Conservation (phyloP, 2,113 vertebrate species). For the Willisornis vidua region DNA sequence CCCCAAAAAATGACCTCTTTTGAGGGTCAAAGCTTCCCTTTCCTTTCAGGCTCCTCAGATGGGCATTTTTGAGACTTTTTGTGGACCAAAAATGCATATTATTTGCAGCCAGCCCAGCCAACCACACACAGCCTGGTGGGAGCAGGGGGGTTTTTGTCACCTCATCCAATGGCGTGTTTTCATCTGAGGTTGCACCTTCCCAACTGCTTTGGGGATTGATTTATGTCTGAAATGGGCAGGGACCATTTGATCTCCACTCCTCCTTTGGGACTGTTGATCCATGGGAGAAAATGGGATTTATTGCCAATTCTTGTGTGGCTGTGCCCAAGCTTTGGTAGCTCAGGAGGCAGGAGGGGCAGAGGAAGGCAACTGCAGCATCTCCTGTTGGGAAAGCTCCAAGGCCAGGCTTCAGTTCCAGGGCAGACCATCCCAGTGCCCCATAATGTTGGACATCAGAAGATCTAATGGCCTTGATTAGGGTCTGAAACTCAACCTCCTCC, state of each 20-base stretch:
- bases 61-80: background rate
- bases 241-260: background rate
- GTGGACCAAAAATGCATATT: background rate
- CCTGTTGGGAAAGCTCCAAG: background rate
- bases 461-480: background rate
- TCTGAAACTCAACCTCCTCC: background rate
- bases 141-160: slow-evolving; percentile 2
- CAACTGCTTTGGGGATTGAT: background rate
- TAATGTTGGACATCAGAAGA: background rate
- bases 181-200: background rate
- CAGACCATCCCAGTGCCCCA: background rate
- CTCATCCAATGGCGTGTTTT: background rate
- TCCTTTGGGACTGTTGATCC: background rate
- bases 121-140: background rate
- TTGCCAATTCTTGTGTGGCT: background rate
- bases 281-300: background rate
- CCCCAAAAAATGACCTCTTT: background rate
- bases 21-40: background rate
- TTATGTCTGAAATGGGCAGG: background rate
- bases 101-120: background rate
- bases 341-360: background rate
- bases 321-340: background rate
- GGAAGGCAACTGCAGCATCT: background rate
- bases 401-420: no score
- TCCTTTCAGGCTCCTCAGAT: background rate